Evolutionary conservation across 2,797 vertebrate species (phyloP).

Genomic region (Gymnothorax reevesii): DNA sequence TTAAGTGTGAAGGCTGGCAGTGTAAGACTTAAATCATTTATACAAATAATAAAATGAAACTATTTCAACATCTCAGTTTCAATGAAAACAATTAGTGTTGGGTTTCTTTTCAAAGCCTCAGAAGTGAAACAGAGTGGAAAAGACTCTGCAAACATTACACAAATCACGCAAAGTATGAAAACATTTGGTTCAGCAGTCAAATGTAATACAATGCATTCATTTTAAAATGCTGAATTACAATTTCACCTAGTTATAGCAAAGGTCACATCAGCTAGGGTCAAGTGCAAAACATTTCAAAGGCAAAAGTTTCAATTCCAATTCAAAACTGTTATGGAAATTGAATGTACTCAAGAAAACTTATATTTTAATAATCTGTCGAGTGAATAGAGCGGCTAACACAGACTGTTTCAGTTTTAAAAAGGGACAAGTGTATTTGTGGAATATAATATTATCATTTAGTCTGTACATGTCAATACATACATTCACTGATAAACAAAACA

Average conservation of each 20-base stretch:
- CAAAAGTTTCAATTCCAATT: not conserved
- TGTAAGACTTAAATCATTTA: slow-evolving; percentile 26
- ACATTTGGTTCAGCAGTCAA: slow-evolving; percentile 12
- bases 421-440: slow-evolving; percentile 14
- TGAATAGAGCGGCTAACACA: not conserved
- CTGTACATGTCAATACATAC: slow-evolving; percentile 21
- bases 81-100: not conserved
- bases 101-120: not conserved
- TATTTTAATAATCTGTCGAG: not conserved
- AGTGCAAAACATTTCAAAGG: slow-evolving; percentile 5
- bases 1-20: not conserved
- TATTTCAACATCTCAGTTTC: slow-evolving; percentile 7
- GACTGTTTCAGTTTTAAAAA: not conserved
- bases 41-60: slow-evolving; percentile 21
- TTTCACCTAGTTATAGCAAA: not conserved
- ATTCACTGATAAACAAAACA: slow-evolving; percentile 12
- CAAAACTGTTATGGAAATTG: not conserved
- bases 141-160: not conserved
- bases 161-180: slow-evolving; percentile 4
- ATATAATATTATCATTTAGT: slow-evolving; percentile 20
- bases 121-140: slow-evolving; percentile 8
- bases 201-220: not conserved
- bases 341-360: not conserved
- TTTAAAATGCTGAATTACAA: slow-evolving; percentile 2
- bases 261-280: not conserved